Evolutionary conservation across 2,888 invertebrate species (phyloP).

Genomic region (Ochlodes sylvanus): DNA sequence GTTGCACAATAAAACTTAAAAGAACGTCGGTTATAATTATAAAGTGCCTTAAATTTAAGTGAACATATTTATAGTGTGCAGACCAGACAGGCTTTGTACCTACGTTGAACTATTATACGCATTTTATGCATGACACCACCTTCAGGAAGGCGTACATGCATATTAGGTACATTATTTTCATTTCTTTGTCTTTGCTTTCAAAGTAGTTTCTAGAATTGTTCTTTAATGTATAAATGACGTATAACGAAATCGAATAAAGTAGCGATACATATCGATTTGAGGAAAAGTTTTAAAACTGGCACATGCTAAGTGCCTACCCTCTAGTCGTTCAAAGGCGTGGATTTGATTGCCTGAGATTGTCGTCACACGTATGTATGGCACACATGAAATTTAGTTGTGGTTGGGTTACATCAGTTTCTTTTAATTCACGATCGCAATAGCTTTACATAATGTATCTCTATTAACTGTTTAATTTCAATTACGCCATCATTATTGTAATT

Average conservation of each 20-base stretch:
- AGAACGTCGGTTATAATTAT: constrained; percentile 19
- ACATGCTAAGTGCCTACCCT: constrained; percentile 25
- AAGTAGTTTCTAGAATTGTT: constrained; percentile 10
- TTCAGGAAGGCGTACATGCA: constrained; percentile 64
- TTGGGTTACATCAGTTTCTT: constrained; percentile 2
- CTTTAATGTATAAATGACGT: neutral
- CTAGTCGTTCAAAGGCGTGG: constrained; percentile 6
- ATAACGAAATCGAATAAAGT: neutral
- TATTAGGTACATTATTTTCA: constrained; percentile 52
- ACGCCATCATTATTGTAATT: constrained; percentile 5
- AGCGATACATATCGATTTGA: constrained; percentile 9
- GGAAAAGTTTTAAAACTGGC: constrained; percentile 11
- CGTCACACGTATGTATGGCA: neutral
- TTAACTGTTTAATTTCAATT: neutral
- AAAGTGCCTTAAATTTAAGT: constrained; percentile 35
- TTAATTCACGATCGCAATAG: neutral
- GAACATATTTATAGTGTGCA: constrained; percentile 24
- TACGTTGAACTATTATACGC: constrained; percentile 57
- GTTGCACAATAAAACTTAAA: constrained; percentile 34
- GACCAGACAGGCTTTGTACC: constrained; percentile 23
- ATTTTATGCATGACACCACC: constrained; percentile 77
- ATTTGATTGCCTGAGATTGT: constrained; percentile 22
- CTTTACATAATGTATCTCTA: neutral
- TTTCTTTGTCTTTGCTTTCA: constrained; percentile 40
- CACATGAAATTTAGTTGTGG: neutral